Evolutionary conservation across 2,113 vertebrate species (phyloP).

Genomic region (Zeus faber): DNA sequence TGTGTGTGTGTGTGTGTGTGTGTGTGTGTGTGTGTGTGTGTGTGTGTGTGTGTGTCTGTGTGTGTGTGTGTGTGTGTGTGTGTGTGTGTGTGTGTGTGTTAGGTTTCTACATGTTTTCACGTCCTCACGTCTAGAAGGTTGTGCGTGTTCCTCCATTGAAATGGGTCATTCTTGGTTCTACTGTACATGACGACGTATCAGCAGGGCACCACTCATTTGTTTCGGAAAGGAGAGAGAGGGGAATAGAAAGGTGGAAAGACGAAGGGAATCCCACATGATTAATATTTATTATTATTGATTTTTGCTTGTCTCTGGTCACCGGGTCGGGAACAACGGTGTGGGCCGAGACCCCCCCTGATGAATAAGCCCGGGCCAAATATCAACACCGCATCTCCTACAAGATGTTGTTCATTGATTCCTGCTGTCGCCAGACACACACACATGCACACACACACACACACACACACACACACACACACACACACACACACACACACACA

Average conservation of each 20-base stretch:
- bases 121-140: too few relatives aligned
- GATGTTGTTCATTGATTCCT: conserved; percentile 56
- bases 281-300: conserved; percentile 49
- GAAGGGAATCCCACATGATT: conserved; percentile 11
- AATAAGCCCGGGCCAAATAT: conserved; percentile 45
- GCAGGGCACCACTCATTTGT: neutral
- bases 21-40: too few relatives aligned
- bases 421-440: conserved; percentile 31
- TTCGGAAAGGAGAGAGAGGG: neutral
- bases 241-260: neutral
- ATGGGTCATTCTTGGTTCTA: neutral
- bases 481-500: conserved; percentile 1
- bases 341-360: conserved; percentile 32
- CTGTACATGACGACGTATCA: neutral
- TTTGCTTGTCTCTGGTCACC: conserved; percentile 24
- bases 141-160: too few relatives aligned
- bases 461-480: neutral
- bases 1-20: too few relatives aligned
- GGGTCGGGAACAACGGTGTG: conserved; percentile 49
- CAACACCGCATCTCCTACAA: conserved; percentile 45
- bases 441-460: conserved; percentile 5
- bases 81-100: too few relatives aligned
- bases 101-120: too few relatives aligned
- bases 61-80: too few relatives aligned
- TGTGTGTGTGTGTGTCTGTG: too few relatives aligned